Conservation (phyloP, 2,888 invertebrate genomes). For the Limenitis camilla region DNA sequence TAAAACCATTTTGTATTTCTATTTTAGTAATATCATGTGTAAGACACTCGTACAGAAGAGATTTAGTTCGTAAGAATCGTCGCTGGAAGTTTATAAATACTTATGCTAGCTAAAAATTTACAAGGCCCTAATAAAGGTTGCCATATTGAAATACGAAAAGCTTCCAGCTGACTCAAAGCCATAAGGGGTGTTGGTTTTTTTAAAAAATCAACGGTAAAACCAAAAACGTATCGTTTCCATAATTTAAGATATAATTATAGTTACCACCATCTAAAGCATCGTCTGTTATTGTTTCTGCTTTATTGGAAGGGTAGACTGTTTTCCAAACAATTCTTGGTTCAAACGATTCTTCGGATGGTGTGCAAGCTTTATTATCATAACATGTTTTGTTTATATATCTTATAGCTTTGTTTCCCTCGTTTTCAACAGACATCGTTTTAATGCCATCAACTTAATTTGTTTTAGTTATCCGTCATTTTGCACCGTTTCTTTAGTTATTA, state of each 20-base stretch:
- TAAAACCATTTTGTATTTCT: constrained; percentile 7
- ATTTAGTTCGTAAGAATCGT: constrained; percentile 60
- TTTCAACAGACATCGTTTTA: constrained; percentile 46
- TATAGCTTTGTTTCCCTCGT: constrained; percentile 49
- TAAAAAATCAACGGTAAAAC: constrained; percentile 60
- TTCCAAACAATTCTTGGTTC: constrained; percentile 65
- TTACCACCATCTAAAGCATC: constrained; percentile 54
- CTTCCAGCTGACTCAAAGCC: constrained; percentile 71
- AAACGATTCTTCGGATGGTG: constrained; percentile 68
- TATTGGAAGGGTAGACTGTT: constrained; percentile 61
- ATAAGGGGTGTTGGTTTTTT: constrained; percentile 72
- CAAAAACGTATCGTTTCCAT: constrained; percentile 73
- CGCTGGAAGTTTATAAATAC: constrained; percentile 57
- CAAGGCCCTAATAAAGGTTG: constrained; percentile 7
- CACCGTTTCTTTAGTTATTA: constrained; percentile 25
- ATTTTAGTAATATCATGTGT: constrained; percentile 5
- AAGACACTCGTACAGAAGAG: constrained; percentile 43
- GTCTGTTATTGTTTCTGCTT: constrained; percentile 61
- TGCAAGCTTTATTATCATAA: constrained; percentile 66
- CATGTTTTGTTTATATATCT: constrained; percentile 69
- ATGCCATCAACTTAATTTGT: constrained; percentile 47
- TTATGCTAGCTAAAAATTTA: not conserved
- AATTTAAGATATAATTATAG: constrained; percentile 57
- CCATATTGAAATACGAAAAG: constrained; percentile 34
- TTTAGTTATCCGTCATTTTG: constrained; percentile 26